Evolutionary conservation across 2,888 invertebrate genomes (phyloP).

Genomic region (Lochmaea capreae): DNA sequence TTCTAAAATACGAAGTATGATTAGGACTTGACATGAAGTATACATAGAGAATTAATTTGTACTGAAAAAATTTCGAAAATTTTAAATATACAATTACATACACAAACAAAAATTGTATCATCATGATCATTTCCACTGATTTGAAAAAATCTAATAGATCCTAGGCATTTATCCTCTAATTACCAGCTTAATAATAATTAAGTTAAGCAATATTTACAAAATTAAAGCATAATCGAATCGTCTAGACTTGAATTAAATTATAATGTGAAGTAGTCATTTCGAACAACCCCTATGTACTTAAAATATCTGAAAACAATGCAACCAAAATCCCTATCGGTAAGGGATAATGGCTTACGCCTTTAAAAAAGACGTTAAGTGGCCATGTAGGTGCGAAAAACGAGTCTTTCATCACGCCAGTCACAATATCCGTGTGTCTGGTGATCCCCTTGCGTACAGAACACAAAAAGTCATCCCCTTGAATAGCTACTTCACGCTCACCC

Average conservation of each 20-base stretch:
- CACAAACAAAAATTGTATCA: too few species aligned
- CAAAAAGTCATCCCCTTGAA: slow-evolving; percentile 42
- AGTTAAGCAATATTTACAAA: not conserved
- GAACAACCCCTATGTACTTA: not conserved
- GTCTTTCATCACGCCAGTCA: slow-evolving; percentile 52
- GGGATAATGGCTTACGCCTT: slow-evolving; percentile 25
- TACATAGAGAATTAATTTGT: too few species aligned
- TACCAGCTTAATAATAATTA: too few species aligned
- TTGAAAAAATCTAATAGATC: too few species aligned
- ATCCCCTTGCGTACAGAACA: slow-evolving; percentile 42
- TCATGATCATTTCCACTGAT: too few species aligned
- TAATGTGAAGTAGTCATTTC: not conserved
- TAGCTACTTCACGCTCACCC: slow-evolving; percentile 45
- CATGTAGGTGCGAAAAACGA: slow-evolving; percentile 54
- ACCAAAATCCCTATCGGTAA: slow-evolving; percentile 15
- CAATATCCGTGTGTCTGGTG: slow-evolving; percentile 46
- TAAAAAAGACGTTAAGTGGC: slow-evolving; percentile 52
- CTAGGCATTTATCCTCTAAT: too few species aligned
- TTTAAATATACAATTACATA: too few species aligned
- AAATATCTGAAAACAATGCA: slow-evolving; percentile 27
- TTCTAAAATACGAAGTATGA: too few species aligned
- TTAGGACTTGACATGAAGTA: too few species aligned
- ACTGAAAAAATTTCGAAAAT: too few species aligned
- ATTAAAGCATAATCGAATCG: not conserved
- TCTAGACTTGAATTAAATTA: slow-evolving; percentile 2